Base-by-base conservation (phyloP, 2,888 invertebrate species). In the Drosophila mercatorum region DNA sequence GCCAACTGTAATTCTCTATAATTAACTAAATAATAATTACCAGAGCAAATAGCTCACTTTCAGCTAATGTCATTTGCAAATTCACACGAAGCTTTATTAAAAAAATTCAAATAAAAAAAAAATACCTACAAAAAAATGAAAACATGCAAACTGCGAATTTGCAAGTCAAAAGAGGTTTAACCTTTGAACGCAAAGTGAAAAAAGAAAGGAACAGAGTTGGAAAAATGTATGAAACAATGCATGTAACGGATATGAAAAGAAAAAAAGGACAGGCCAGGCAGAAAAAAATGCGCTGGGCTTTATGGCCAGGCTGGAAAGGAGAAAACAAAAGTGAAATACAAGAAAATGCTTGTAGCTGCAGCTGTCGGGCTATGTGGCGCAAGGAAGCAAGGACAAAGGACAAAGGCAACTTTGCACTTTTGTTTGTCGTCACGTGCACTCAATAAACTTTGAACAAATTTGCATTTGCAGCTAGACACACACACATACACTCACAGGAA, bases 371-470 rank as follows among this genome's bases (percentile, higher is more conserved):
- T 22, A 46, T 57, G 63, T 47, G 49, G 47, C 34, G 59, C 31
- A 40, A 44, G 71, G 59, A 74, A 46, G 53, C 66, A 64, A 56
- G 53, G 53, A 38, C 52, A 53, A 22, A 53, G 74, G 68, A 69
- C 72, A 68, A 71, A 67, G 70, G 70, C 68, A 85, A 80, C 79
- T 87, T 85, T 85, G 80, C 86, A 82, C 80, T 86, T 88, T 86
- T 88, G 85, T 89, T 89, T 88, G 83, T 80, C 82, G 85, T 83
- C 83, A 88, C 88, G 89, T 89, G 87, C 89, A 83, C 87, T 85
- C 89, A 88, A 89, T 89, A 88, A 89, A 88, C 89, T 88, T 89
- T 81, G 78, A 89, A 85, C 89, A 85, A 89, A 89, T 89, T 89
- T 89, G 89, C 87, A 89, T 89, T 84, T 82, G 81, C 70, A 68